Conservation (phyloP, 2,797 vertebrate species). For the Sebastes taczanowskii region DNA sequence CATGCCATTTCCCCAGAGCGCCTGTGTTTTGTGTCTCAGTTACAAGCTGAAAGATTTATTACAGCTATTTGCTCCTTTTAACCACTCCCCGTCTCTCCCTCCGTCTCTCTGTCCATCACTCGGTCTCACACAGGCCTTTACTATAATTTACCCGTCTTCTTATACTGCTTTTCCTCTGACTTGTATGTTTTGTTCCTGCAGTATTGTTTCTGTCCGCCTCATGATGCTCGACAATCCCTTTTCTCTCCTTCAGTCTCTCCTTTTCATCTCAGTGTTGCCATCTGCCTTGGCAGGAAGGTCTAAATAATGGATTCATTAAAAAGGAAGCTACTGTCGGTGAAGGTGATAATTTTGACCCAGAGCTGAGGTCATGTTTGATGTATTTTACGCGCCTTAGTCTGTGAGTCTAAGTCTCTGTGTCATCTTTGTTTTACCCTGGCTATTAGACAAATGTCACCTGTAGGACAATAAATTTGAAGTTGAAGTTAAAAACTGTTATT, state of each 20-base stretch:
- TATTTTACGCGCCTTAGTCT: neutral
- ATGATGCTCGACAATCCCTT: neutral
- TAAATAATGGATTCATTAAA: constrained; percentile 30
- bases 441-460: neutral
- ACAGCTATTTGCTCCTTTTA: constrained; percentile 43
- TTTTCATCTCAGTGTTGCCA: constrained; percentile 21
- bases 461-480: neutral
- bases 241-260: neutral
- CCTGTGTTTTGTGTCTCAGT: constrained; percentile 17
- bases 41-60: constrained; percentile 57
- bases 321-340: neutral
- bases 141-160: neutral
- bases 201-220: neutral
- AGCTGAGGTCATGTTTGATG: neutral
- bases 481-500: neutral
- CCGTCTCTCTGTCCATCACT: constrained; percentile 16
- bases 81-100: neutral
- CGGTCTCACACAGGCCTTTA: neutral
- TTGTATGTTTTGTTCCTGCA: neutral
- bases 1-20: constrained; percentile 20
- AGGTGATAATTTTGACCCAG: neutral
- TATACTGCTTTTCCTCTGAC: neutral
- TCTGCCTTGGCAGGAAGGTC: neutral
- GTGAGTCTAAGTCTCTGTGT: neutral
- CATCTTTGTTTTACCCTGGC: neutral